Percentiles rank a stretch among this genome's conserved stretches.
Evolutionary conservation across 2,113 vertebrate species (phyloP).

Genomic region (Gallinago media): DNA sequence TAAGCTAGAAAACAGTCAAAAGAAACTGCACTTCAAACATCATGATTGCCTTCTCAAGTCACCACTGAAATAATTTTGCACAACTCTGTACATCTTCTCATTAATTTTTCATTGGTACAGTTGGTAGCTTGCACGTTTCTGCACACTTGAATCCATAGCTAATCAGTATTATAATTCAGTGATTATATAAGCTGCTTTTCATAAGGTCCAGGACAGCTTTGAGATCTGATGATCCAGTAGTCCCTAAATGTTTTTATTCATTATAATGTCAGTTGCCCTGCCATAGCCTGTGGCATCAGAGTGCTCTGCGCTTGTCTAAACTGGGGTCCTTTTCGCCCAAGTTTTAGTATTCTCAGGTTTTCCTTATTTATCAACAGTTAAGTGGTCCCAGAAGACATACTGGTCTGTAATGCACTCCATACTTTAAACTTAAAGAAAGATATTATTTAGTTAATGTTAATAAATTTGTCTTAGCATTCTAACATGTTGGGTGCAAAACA

Average conservation of each 20-base stretch:
- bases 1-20: neutral
- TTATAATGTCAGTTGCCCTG: neutral
- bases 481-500: neutral
- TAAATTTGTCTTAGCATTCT: neutral
- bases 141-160: neutral
- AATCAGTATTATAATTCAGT: neutral
- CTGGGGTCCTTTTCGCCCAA: neutral
- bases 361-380: neutral
- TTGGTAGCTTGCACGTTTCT: neutral
- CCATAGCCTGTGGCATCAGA: neutral
- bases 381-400: neutral
- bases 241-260: neutral
- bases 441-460: neutral
- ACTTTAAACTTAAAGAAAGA: neutral
- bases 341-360: neutral
- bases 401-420: neutral
- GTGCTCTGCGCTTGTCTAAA: neutral
- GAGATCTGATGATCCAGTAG: neutral
- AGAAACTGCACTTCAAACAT: neutral
- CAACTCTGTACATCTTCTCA: neutral
- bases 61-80: neutral
- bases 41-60: neutral
- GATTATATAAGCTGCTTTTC: neutral
- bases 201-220: neutral
- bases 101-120: neutral